These are phyloP conservation scores for Syngnathoides biaculeatus DNA, from an alignment of 2,113 vertebrate species.

Conservation along the genomic window DNA sequence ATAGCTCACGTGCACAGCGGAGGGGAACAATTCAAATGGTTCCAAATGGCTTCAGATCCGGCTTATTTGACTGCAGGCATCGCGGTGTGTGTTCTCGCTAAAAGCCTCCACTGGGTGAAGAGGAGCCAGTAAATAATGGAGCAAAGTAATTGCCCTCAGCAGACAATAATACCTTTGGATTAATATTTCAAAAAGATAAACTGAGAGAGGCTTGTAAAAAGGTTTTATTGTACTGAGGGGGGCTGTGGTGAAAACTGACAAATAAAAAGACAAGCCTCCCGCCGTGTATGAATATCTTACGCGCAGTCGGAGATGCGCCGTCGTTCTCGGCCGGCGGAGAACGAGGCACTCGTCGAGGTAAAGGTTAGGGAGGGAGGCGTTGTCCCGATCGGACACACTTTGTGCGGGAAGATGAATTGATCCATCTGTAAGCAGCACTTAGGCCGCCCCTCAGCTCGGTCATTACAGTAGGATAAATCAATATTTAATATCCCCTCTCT, in stretches of 20 bases:
- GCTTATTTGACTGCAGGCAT: conserved; percentile 49
- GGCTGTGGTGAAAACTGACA: conserved; percentile 61
- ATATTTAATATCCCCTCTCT: conserved; percentile 87
- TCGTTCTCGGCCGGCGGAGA: conserved; percentile 37
- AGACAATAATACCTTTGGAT: conserved; percentile 74
- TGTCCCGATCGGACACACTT: conserved; percentile 74
- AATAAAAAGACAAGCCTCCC: conserved; percentile 60
- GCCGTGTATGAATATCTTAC: conserved; percentile 73
- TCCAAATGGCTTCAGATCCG: conserved; percentile 54
- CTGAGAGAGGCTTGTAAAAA: conserved; percentile 67
- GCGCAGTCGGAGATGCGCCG: conserved; percentile 34
- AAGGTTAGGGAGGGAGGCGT: conserved; percentile 59
- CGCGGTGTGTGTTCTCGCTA: conserved; percentile 42
- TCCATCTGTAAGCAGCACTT: conserved; percentile 83
- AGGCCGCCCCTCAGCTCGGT: conserved; percentile 77
- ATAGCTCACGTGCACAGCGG: conserved; percentile 44
- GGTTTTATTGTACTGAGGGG: conserved; percentile 70
- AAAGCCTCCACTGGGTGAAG: conserved; percentile 56
- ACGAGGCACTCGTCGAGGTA: conserved; percentile 33
- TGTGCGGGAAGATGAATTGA: conserved; percentile 83
- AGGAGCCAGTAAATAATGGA: conserved; percentile 73
- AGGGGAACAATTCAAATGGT: conserved; percentile 58
- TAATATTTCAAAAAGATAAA: conserved; percentile 76
- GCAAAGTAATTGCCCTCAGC: conserved; percentile 70
- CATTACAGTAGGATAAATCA: conserved; percentile 84